phyloP scores from a whole-genome alignment of 2,888 invertebrate species.

The Heteromurus nitidus region DNA sequence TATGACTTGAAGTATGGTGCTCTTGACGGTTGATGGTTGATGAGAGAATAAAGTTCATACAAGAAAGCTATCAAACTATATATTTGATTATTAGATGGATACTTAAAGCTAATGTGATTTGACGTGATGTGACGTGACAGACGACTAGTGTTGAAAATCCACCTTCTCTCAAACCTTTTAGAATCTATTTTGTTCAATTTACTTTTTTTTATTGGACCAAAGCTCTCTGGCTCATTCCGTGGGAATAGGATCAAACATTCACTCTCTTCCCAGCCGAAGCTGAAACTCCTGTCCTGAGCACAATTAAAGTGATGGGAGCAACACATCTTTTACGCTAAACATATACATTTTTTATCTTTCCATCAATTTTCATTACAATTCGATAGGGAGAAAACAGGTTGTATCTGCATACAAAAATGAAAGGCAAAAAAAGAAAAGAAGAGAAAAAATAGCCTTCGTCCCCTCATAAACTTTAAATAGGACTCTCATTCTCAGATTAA shows the following conservation, averaged over 20 bases:
- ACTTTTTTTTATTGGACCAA: too few species aligned
- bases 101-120: background rate
- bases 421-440: constrained; percentile 17
- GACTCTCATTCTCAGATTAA: constrained; percentile 17
- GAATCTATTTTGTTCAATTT: background rate
- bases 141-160: background rate
- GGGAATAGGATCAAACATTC: constrained; percentile 49
- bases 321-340: too few species aligned
- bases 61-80: background rate
- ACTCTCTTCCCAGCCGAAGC: constrained; percentile 19
- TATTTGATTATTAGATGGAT: background rate
- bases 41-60: background rate
- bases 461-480: constrained; percentile 29
- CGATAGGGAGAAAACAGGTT: constrained; percentile 36
- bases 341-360: constrained; percentile 6
- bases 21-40: too few species aligned
- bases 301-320: too few species aligned
- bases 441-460: background rate
- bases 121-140: background rate
- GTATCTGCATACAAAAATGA: constrained; percentile 15
- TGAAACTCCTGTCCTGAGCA: too few species aligned
- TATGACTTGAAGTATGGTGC: too few species aligned
- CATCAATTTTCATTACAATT: constrained; percentile 11
- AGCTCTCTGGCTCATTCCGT: too few species aligned
- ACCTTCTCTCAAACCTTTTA: background rate